Evolutionary conservation across 1,140 invertebrate species (phyloP).

Genomic region (Drosophila teissieri): DNA sequence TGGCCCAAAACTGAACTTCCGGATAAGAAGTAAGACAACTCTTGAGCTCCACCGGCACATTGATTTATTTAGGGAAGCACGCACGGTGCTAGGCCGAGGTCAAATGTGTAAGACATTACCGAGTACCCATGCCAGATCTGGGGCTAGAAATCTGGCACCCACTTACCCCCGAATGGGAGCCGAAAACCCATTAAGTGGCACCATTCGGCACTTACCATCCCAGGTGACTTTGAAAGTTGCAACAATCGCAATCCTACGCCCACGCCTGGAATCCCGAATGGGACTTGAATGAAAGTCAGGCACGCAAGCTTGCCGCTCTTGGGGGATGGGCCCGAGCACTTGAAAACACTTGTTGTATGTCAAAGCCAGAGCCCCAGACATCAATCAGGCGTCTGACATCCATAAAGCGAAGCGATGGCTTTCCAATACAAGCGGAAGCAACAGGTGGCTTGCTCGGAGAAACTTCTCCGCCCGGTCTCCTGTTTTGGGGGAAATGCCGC

Average conservation of each 20-base stretch:
- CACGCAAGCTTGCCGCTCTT: constrained; percentile 54
- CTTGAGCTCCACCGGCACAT: constrained; percentile 22
- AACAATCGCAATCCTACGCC: constrained; percentile 28
- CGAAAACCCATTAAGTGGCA: constrained; percentile 58
- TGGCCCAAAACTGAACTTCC: constrained; percentile 42
- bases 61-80: constrained; percentile 66
- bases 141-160: constrained; percentile 61
- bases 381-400: constrained; percentile 63
- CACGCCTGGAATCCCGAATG: constrained; percentile 21
- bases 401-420: constrained; percentile 34
- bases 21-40: constrained; percentile 33
- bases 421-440: constrained; percentile 56
- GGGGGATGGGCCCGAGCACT: constrained; percentile 47
- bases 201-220: constrained; percentile 46
- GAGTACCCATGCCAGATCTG: constrained; percentile 2
- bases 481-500: constrained; percentile 10
- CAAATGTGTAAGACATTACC: constrained; percentile 48
- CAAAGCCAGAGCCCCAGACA: constrained; percentile 51
- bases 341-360: constrained; percentile 78
- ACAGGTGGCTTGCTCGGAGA: constrained; percentile 54
- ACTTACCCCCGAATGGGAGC: constrained; percentile 24
- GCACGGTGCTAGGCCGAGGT: constrained; percentile 72
- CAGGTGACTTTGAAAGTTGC: constrained; percentile 71
- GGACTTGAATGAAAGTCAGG: constrained; percentile 59
- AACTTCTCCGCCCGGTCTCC: background rate